These are phyloP conservation scores for Austrofundulus limnaeus DNA, from an alignment of 2,113 vertebrate species.

Conservation along the genomic window DNA sequence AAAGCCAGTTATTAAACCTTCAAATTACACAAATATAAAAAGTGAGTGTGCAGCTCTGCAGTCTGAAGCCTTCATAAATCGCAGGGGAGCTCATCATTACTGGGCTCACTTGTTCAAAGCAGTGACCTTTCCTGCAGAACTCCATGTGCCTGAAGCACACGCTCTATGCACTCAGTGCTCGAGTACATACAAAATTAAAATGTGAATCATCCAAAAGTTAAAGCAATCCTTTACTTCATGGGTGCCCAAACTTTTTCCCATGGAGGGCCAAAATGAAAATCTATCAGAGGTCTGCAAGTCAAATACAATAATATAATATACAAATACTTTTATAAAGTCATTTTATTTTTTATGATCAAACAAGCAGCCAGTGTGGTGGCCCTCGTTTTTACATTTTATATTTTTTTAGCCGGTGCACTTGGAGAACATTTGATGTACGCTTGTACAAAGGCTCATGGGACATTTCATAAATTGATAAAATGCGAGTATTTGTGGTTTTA, in stretches of 20 bases:
- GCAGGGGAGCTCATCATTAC: slow-evolving; percentile 6
- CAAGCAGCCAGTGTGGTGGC: no score
- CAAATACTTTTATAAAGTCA: no score
- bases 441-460: no score
- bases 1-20: background rate
- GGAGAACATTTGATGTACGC: no score
- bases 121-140: slow-evolving; percentile 22
- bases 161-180: background rate
- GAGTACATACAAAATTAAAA: slow-evolving; percentile 12
- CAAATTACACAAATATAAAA: background rate
- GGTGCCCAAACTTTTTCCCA: background rate
- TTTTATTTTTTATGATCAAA: no score
- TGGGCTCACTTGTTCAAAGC: background rate
- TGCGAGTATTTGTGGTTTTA: no score
- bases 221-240: slow-evolving; percentile 16
- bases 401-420: no score
- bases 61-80: slow-evolving; percentile 4
- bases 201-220: slow-evolving; percentile 40
- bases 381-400: no score
- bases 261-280: no score
- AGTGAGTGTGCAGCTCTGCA: background rate
- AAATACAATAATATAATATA: no score
- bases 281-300: no score
- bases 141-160: slow-evolving; percentile 3
- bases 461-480: no score